These are phyloP conservation scores for Drymodes brunneopygia DNA, from an alignment of 2,113 vertebrate species.

Conservation along the genomic window DNA sequence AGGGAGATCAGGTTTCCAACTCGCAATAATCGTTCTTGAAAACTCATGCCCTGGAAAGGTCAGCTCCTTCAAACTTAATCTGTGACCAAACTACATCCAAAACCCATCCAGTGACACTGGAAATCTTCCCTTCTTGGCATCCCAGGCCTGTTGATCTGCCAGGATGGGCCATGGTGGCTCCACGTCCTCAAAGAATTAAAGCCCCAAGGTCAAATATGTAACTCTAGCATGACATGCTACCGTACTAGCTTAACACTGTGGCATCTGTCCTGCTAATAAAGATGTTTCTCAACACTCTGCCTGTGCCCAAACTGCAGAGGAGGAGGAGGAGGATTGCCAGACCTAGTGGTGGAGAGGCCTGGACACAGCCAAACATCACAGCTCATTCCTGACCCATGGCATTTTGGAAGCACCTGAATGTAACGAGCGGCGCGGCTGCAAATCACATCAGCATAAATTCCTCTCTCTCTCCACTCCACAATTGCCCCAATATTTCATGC, in stretches of 20 bases:
- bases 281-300: neutral
- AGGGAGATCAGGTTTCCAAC: neutral
- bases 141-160: neutral
- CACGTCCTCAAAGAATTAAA: neutral
- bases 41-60: neutral
- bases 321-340: neutral
- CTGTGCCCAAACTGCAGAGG: neutral
- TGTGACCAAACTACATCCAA: neutral
- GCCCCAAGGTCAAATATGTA: neutral
- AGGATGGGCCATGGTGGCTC: neutral
- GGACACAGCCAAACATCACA: neutral
- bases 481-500: neutral
- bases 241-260: neutral
- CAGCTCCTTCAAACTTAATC: neutral
- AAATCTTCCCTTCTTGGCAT: neutral
- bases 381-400: neutral
- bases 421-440: neutral
- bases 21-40: neutral
- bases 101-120: neutral
- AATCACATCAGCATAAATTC: neutral
- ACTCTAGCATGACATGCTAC: neutral
- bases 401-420: neutral
- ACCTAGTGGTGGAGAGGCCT: neutral
- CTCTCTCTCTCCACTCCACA: neutral
- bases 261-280: slow-evolving; percentile 18